Evolutionary conservation across 2,888 invertebrate genomes (phyloP).

Genomic region (Zonitis immaculata): DNA sequence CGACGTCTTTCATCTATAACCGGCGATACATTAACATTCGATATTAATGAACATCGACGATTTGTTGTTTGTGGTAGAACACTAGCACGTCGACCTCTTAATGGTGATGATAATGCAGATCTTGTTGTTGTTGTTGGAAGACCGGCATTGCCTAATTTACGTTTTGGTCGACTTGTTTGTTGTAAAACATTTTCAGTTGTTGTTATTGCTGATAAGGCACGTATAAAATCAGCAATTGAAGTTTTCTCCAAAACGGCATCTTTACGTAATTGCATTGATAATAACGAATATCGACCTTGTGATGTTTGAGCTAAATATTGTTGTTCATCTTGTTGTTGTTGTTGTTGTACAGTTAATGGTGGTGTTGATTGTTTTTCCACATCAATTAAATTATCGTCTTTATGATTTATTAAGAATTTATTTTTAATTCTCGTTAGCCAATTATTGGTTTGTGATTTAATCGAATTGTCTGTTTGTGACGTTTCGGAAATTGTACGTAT

Average conservation of each 20-base stretch:
- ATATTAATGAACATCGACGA: constrained; percentile 33
- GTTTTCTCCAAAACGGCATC: constrained; percentile 72
- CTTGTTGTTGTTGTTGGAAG: constrained; percentile 29
- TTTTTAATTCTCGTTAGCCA: constrained; percentile 30
- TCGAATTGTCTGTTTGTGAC: constrained; percentile 21
- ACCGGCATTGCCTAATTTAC: constrained; percentile 55
- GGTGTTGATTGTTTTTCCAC: constrained; percentile 35
- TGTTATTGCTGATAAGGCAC: constrained; percentile 67
- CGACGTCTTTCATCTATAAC: constrained; percentile 25
- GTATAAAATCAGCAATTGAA: constrained; percentile 74
- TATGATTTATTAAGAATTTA: constrained; percentile 15
- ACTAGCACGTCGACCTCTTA: constrained; percentile 23
- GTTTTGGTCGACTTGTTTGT: constrained; percentile 41
- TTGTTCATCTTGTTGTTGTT: constrained; percentile 26
- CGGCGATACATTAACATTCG: constrained; percentile 5
- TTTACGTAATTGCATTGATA: constrained; percentile 38
- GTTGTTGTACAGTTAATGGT: constrained; percentile 44
- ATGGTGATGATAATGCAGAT: constrained; percentile 9
- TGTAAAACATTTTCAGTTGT: constrained; percentile 31
- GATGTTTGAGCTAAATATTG: constrained; percentile 28
- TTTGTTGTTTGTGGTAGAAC: constrained; percentile 24
- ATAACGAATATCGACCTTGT: constrained; percentile 32
- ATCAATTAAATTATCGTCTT: constrained; percentile 28
- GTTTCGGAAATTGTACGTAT: constrained; percentile 24
- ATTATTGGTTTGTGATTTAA: constrained; percentile 14